Evolutionary conservation across 2,113 vertebrate species (phyloP).

Genomic region (Merops nubicus): DNA sequence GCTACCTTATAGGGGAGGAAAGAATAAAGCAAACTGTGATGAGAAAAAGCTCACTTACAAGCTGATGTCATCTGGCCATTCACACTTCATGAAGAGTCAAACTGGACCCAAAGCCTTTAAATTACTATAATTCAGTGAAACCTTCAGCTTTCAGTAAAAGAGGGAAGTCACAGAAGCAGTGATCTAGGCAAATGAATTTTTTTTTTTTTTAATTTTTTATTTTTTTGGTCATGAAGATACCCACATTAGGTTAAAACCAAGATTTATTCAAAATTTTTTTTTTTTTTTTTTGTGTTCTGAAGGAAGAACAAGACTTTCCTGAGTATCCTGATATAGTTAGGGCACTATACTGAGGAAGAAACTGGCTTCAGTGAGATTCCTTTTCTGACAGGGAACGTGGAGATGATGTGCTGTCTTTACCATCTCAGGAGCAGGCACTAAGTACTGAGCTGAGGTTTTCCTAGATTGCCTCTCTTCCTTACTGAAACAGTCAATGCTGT

Average conservation of each 20-base stretch:
- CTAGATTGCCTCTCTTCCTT: not conserved
- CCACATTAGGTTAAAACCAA: accelerated
- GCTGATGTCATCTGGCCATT: not conserved
- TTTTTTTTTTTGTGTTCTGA: not conserved
- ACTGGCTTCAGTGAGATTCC: not conserved
- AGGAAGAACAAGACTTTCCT: not conserved
- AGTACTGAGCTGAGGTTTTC: not conserved
- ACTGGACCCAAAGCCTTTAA: not conserved
- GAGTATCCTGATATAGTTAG: not conserved
- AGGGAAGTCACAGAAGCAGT: not conserved
- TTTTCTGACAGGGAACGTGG: not conserved
- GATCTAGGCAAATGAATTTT: not conserved
- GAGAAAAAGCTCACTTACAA: not conserved
- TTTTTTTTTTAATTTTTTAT: too few relatives aligned
- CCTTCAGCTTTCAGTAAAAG: not conserved
- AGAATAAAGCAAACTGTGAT: not conserved
- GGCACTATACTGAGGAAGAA: not conserved
- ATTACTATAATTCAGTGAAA: not conserved
- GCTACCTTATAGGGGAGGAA: not conserved
- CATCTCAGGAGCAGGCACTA: not conserved
- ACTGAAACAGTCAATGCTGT: not conserved
- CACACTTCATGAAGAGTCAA: not conserved
- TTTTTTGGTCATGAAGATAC: not conserved
- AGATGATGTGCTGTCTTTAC: not conserved
- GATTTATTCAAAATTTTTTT: not conserved